phyloP scores from a whole-genome alignment of 2,113 vertebrate species.

The Microtus oregoni region DNA sequence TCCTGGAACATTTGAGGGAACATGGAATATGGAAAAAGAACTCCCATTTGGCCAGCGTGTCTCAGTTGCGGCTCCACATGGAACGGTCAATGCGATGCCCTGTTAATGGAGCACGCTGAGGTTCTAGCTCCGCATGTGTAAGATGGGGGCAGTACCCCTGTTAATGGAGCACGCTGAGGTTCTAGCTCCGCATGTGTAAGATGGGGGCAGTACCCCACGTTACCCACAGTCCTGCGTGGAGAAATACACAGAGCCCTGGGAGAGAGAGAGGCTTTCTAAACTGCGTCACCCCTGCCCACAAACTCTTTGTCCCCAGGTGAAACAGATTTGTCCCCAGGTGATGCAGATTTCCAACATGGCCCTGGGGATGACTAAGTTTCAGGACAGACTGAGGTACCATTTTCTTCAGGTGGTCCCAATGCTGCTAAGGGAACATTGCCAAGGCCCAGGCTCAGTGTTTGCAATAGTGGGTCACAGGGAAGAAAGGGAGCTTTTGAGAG shows the following conservation, averaged over 20 bases:
- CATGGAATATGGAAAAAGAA: not conserved
- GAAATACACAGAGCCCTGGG: fast-evolving
- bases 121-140: not conserved
- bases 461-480: not conserved
- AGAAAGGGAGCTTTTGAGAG: not conserved
- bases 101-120: not conserved
- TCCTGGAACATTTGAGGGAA: not conserved
- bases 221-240: not conserved
- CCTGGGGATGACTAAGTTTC: not conserved
- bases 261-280: slow-evolving; percentile 12
- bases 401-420: not conserved
- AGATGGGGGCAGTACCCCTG: not conserved
- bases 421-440: not conserved
- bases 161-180: not conserved
- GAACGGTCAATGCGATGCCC: too few relatives aligned
- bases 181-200: not conserved
- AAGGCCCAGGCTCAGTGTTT: not conserved
- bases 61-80: not conserved
- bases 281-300: not conserved
- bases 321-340: too few relatives aligned
- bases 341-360: not conserved
- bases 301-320: too few relatives aligned
- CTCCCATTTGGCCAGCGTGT: not conserved
- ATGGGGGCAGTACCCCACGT: not conserved
- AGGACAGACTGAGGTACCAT: not conserved